These are phyloP conservation scores for Drosophila murphyi DNA, from an alignment of 1,140 invertebrate genomes.

Conservation along the genomic window DNA sequence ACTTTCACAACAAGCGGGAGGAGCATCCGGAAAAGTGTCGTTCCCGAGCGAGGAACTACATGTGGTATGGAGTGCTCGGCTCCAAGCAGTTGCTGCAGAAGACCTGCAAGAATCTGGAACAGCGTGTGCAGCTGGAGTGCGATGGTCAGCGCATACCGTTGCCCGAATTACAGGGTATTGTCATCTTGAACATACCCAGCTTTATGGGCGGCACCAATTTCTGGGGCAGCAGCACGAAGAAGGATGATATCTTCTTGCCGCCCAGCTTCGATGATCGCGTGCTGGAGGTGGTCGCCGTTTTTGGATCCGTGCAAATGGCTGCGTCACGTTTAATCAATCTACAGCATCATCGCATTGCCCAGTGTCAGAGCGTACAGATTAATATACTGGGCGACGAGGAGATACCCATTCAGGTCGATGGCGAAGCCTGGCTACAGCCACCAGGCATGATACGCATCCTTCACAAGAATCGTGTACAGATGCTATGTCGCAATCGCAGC, in stretches of 20 bases:
- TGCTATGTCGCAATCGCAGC: slow-evolving; percentile 95
- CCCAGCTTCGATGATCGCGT: slow-evolving; percentile 97
- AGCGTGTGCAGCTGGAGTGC: slow-evolving; percentile 96
- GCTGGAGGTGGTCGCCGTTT: slow-evolving; percentile 97
- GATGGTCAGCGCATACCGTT: slow-evolving; percentile 96
- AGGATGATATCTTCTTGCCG: slow-evolving; percentile 93
- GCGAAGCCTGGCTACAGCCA: slow-evolving; percentile 99
- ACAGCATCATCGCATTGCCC: slow-evolving; percentile 98
- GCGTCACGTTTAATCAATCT: slow-evolving; percentile 97
- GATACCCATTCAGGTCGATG: slow-evolving; percentile 97
- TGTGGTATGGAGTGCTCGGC: slow-evolving; percentile 98
- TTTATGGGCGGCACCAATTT: slow-evolving; percentile 99
- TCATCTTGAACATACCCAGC: slow-evolving; percentile 98
- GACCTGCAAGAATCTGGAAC: slow-evolving; percentile 98
- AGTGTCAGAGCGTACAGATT: slow-evolving; percentile 97
- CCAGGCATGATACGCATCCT: slow-evolving; percentile 97
- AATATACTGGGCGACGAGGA: slow-evolving; percentile 96
- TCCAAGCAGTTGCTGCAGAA: slow-evolving; percentile 95
- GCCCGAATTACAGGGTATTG: slow-evolving; percentile 97
- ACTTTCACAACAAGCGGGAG: slow-evolving; percentile 98
- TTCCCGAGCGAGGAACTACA: slow-evolving; percentile 96
- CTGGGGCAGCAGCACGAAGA: slow-evolving; percentile 96
- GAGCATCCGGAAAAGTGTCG: slow-evolving; percentile 99
- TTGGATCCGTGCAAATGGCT: slow-evolving; percentile 98
- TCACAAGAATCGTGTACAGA: slow-evolving; percentile 98